These are phyloP conservation scores for Diphyllodes magnificus DNA, from an alignment of 2,113 vertebrate genomes.

Conservation along the genomic window DNA sequence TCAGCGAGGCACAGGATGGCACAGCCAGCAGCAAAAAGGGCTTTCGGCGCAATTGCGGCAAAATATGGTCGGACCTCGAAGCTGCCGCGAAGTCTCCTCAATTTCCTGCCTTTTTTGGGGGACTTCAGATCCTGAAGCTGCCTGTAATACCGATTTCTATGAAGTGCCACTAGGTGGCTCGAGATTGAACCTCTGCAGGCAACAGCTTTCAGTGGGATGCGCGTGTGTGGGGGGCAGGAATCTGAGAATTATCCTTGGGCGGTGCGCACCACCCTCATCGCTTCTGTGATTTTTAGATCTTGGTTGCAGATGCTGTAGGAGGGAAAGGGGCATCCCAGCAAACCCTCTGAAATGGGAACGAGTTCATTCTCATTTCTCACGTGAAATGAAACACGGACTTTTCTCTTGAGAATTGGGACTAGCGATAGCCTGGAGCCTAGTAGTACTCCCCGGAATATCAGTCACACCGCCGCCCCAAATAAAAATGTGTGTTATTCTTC, in stretches of 20 bases:
- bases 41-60: not conserved
- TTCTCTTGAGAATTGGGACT: slow-evolving; percentile 1
- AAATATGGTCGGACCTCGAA: not conserved
- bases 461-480: fast-evolving
- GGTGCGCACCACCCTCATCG: slow-evolving; percentile 19
- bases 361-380: not conserved
- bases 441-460: not conserved
- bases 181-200: not conserved
- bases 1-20: not conserved
- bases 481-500: not conserved
- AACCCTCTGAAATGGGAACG: slow-evolving; percentile 11
- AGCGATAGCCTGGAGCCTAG: not conserved
- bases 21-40: not conserved
- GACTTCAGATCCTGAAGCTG: not conserved
- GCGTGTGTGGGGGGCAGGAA: not conserved
- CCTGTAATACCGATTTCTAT: not conserved
- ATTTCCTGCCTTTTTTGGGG: not conserved
- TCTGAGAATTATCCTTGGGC: slow-evolving; percentile 26
- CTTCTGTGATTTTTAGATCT: slow-evolving; percentile 25
- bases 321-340: slow-evolving; percentile 20
- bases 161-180: slow-evolving; percentile 39
- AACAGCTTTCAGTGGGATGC: not conserved
- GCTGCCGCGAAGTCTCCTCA: not conserved
- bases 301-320: slow-evolving; percentile 14
- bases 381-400: slow-evolving; percentile 8